phyloP scores from a whole-genome alignment of 2,888 invertebrate species.

The Leucozona laternaria region DNA sequence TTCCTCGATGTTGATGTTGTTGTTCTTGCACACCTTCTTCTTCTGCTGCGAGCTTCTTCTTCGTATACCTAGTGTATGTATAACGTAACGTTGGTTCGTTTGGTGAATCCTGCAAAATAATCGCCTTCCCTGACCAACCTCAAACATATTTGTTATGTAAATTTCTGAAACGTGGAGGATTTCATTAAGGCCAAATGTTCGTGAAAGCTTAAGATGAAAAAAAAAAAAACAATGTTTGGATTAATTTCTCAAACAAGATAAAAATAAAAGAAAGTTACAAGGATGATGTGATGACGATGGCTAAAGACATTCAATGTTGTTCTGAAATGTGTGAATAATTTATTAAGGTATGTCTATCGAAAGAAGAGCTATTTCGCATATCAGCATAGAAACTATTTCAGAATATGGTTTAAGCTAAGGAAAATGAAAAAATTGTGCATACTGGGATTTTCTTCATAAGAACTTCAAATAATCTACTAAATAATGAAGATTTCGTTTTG shows the following conservation, averaged over 20 bases:
- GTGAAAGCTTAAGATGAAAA: not conserved
- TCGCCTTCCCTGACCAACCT: constrained; percentile 68
- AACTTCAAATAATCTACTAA: too few species aligned
- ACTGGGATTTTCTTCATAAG: too few species aligned
- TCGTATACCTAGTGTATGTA: not conserved
- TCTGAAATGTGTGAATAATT: not conserved
- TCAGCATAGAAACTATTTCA: not conserved
- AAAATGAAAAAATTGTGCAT: too few species aligned
- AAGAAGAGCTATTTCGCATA: not conserved
- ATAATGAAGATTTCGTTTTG: too few species aligned
- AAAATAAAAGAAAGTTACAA: not conserved
- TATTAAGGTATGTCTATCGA: not conserved
- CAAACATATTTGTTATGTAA: constrained; percentile 65
- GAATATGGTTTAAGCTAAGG: too few species aligned
- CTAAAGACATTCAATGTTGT: not conserved
- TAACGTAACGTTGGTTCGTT: constrained; percentile 34
- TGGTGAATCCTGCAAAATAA: constrained; percentile 10
- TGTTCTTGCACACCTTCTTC: constrained; percentile 43
- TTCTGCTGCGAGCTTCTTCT: constrained; percentile 9
- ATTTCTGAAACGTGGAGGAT: constrained; percentile 48
- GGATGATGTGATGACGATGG: not conserved
- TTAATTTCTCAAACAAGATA: constrained; percentile 20
- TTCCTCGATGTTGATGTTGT: constrained; percentile 30
- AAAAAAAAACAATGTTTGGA: constrained; percentile 15
- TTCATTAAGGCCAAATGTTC: constrained; percentile 60